phyloP scores from a whole-genome alignment of 2,113 vertebrate genomes.

The Triplophysa dalaica region DNA sequence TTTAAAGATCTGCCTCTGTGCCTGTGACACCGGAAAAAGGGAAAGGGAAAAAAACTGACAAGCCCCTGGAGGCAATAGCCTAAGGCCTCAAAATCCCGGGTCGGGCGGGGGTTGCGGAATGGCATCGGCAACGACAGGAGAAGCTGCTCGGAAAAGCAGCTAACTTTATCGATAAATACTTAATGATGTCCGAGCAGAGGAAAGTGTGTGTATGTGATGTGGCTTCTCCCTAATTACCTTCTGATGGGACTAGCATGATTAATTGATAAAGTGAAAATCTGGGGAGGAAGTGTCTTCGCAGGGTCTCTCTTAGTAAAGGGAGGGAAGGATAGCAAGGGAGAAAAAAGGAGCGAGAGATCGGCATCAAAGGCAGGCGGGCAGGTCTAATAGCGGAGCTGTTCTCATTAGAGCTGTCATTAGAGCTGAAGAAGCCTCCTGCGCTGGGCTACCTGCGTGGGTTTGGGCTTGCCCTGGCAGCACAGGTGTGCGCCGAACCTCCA shows the following conservation, averaged over 20 bases:
- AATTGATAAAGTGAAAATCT: slow-evolving; percentile 97
- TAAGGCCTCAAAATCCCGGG: slow-evolving; percentile 76
- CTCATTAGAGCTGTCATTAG: slow-evolving; percentile 96
- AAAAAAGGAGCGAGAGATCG: slow-evolving; percentile 72
- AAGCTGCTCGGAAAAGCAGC: slow-evolving; percentile 63
- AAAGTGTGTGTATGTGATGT: slow-evolving; percentile 86
- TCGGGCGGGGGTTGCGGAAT: slow-evolving; percentile 33
- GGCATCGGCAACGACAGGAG: slow-evolving; percentile 5
- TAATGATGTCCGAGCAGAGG: slow-evolving; percentile 82
- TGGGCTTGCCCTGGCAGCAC: slow-evolving; percentile 79
- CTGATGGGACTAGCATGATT: slow-evolving; percentile 96
- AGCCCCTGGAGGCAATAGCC: slow-evolving; percentile 79
- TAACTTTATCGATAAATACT: slow-evolving; percentile 97
- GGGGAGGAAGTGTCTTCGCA: slow-evolving; percentile 85
- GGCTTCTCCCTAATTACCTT: slow-evolving; percentile 96
- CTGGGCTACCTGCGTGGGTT: slow-evolving; percentile 81
- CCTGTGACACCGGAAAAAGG: slow-evolving; percentile 75
- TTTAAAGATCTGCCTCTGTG: slow-evolving; percentile 72
- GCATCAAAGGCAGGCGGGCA: slow-evolving; percentile 96
- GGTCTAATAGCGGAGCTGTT: slow-evolving; percentile 92
- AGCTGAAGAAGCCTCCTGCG: slow-evolving; percentile 82
- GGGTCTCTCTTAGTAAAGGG: slow-evolving; percentile 80
- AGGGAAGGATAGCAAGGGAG: slow-evolving; percentile 63
- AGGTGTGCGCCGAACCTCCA: slow-evolving; percentile 92
- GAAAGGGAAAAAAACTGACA: slow-evolving; percentile 60